Evolutionary conservation across 2,113 vertebrate genomes (phyloP).

Genomic region (Junco hyemalis): DNA sequence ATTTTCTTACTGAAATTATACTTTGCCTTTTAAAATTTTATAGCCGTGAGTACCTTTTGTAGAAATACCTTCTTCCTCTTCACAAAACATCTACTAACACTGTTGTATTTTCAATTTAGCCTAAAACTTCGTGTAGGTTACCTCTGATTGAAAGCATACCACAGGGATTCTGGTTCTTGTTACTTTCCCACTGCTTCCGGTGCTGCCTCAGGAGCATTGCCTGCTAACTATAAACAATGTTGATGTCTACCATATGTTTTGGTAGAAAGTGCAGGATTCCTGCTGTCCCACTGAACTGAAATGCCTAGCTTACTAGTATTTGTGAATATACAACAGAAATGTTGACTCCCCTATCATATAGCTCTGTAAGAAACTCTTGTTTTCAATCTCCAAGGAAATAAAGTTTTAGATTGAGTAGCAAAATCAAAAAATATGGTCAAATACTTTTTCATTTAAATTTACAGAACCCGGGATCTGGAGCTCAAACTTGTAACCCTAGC

Average conservation of each 20-base stretch:
- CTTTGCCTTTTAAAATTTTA: background rate
- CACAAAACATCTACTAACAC: background rate
- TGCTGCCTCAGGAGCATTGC: constrained; percentile 62
- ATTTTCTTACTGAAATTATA: background rate
- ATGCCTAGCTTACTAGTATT: background rate
- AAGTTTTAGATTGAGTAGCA: background rate
- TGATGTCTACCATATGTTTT: constrained; percentile 68
- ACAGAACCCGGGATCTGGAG: background rate
- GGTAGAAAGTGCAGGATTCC: background rate
- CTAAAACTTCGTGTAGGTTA: background rate
- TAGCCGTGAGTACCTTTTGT: background rate
- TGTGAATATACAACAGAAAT: background rate
- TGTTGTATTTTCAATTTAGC: background rate
- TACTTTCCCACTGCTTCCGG: constrained; percentile 49
- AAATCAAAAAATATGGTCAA: background rate
- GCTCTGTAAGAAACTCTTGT: background rate
- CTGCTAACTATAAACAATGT: constrained; percentile 60
- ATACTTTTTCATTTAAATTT: constrained; percentile 9
- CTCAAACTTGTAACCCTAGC: background rate
- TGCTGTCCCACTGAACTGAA: background rate
- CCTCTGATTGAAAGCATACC: background rate
- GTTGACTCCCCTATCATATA: background rate
- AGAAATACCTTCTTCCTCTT: background rate
- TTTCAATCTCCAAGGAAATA: background rate
- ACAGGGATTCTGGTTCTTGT: constrained; percentile 42